A percentile compares a stretch with the other conserved stretches of the same genome.
Evolutionary conservation across 2,888 invertebrate genomes (phyloP).

Genomic region (Hesperia comma): DNA sequence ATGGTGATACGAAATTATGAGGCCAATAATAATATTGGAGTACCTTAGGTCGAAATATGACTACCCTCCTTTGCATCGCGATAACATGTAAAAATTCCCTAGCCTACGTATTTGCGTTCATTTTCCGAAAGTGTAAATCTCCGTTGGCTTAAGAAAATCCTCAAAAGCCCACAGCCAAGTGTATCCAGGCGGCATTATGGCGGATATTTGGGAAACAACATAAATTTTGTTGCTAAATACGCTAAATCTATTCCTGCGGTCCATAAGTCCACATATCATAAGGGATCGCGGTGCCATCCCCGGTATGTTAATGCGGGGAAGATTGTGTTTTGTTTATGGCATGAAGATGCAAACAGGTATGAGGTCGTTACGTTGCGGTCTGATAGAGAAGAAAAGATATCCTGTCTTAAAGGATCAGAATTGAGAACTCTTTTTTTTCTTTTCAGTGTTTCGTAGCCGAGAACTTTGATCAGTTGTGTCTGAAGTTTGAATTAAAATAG

Average conservation of each 20-base stretch:
- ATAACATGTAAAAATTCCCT: too few species aligned
- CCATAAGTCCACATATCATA: constrained; percentile 28
- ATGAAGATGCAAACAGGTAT: background rate
- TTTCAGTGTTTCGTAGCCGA: too few species aligned
- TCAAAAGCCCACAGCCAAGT: background rate
- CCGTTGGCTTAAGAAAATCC: background rate
- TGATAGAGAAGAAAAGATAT: too few species aligned
- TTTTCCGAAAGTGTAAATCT: too few species aligned
- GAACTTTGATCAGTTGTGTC: too few species aligned
- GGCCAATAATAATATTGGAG: too few species aligned
- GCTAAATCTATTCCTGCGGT: constrained; percentile 28
- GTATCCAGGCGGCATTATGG: constrained; percentile 1
- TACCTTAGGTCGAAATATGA: too few species aligned
- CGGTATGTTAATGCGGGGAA: constrained; percentile 21
- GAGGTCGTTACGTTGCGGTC: background rate
- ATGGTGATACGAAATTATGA: too few species aligned
- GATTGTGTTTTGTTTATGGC: constrained; percentile 2
- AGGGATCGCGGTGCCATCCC: background rate
- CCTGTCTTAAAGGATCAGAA: background rate
- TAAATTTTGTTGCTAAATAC: constrained; percentile 24
- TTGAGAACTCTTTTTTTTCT: too few species aligned
- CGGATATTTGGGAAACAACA: constrained; percentile 20
- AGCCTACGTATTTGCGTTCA: too few species aligned
- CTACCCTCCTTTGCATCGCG: too few species aligned
- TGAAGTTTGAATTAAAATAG: too few species aligned